A percentile compares a stretch with the other conserved stretches of the same genome.
Conservation (phyloP, 2,113 vertebrate genomes). For the Neolamprologus brichardi region DNA sequence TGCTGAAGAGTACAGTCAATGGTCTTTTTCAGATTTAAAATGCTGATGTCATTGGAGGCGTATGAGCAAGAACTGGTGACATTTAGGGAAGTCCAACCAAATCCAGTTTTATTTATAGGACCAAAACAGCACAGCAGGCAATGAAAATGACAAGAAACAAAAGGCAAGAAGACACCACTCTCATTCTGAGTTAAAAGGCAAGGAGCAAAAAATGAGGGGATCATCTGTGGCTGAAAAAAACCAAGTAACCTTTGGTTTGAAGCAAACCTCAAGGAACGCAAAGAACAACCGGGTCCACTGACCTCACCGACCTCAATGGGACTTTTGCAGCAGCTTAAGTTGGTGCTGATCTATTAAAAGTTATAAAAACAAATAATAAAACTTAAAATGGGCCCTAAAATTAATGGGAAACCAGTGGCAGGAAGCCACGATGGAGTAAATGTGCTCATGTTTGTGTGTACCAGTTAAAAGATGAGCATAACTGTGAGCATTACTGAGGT, state of each 20-base stretch:
- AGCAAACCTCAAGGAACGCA: too few species aligned
- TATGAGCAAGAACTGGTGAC: neutral
- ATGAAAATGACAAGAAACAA: neutral
- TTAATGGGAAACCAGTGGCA: neutral
- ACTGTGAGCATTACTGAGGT: neutral
- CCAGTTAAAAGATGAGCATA: neutral
- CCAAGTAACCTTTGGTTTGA: too few species aligned
- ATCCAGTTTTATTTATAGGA: neutral
- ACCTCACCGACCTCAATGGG: neutral
- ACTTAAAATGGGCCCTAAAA: neutral
- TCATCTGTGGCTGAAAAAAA: neutral
- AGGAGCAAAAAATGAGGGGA: neutral
- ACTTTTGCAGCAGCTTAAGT: neutral
- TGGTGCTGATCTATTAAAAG: neutral
- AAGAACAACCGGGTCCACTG: too few species aligned
- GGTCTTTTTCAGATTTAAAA: neutral
- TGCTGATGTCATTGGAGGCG: neutral
- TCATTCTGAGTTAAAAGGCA: neutral
- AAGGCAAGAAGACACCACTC: rapidly evolving
- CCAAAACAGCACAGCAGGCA: neutral
- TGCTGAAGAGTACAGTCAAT: neutral
- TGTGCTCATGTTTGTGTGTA: neutral
- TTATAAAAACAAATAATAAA: neutral
- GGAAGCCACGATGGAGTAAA: neutral
- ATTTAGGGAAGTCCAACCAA: neutral